Conservation (phyloP, 2,888 invertebrate genomes). For the Tricholauxania praeusta region DNA sequence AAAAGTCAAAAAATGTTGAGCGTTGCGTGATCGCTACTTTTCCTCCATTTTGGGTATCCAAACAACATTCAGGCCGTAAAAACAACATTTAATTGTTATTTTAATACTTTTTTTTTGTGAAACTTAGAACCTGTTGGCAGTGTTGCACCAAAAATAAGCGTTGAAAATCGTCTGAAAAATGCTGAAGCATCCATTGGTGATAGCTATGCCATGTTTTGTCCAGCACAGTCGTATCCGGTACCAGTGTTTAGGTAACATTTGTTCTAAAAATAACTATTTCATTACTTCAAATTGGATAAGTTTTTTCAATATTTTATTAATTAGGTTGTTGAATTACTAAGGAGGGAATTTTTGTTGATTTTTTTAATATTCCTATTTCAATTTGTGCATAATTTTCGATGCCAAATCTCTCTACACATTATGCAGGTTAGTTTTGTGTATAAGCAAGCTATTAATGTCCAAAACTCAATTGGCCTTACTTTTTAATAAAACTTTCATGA, state of each 20-base stretch:
- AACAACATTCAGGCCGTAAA: conserved; percentile 38
- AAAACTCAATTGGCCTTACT: not conserved
- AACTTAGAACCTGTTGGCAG: conserved; percentile 72
- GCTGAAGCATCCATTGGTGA: conserved; percentile 63
- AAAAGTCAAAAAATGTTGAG: too few relatives aligned
- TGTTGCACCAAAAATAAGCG: conserved; percentile 69
- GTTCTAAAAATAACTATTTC: too few relatives aligned
- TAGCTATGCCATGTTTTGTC: conserved; percentile 77
- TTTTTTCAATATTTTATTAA: too few relatives aligned
- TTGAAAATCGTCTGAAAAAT: conserved; percentile 74
- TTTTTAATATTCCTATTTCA: too few relatives aligned
- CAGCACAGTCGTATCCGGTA: conserved; percentile 81
- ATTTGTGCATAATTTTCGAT: too few relatives aligned
- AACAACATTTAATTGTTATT: not conserved
- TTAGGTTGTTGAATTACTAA: too few relatives aligned
- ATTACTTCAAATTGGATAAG: too few relatives aligned
- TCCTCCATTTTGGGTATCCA: not conserved
- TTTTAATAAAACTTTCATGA: not conserved
- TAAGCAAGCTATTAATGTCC: not conserved
- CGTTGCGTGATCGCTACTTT: too few relatives aligned
- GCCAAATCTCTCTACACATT: too few relatives aligned
- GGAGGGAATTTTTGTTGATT: too few relatives aligned
- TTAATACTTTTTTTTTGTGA: conserved; percentile 1
- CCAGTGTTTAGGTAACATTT: conserved; percentile 71
- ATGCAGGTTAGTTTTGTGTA: too few relatives aligned